Base-by-base conservation (phyloP, 1,140 invertebrate species). In the Protaetia brevitarsis region DNA sequence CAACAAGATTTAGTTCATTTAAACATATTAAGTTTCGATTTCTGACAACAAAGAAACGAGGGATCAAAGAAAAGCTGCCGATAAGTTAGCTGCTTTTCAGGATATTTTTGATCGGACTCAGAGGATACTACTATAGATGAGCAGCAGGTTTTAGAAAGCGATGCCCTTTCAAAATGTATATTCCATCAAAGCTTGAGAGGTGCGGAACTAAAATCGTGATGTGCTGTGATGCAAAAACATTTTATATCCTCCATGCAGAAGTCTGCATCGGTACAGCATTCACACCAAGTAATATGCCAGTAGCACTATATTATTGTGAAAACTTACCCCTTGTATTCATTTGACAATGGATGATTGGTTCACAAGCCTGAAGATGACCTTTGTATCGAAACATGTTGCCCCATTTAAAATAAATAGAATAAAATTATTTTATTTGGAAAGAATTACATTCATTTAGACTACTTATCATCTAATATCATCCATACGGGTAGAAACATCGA, bases 171-270 rank as follows among this genome's bases (percentile, higher is more conserved):
- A 66, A 72, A 36, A 69, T 74, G 37, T 79, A 79, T 57, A 77
- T 82, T n/a, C 74, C 75, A 3, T 71, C 68, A 29, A 81, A 81
- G 70, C 79, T 79, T 4, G 71, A 70, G 63, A 80, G 78, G 65
- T 81, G 78, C 68, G 78, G 75, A 4, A 73, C 78, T 37, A 81
- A 80, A 71, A 64, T 71, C 30, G 71, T 28, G 29, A 16, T 72
- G 16, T 66, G 73, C 16, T 70, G 70, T 7, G 72, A 77, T 69
- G 58, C 70, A 31, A 72, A 72, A 66, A 66, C 72, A 21, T 62
- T 68, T 36, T 76, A 73, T 61, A 37, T 65, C 36, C n/a, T 65
- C 6, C 72, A 75, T 64, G 64, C 74, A 51, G 73, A 76, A 64
- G 63, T 75, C 68, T 76, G 76, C 61, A 65, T 58, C 68, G 74